Conservation (phyloP, 2,888 invertebrate species). For the Cheilosia pagana region DNA sequence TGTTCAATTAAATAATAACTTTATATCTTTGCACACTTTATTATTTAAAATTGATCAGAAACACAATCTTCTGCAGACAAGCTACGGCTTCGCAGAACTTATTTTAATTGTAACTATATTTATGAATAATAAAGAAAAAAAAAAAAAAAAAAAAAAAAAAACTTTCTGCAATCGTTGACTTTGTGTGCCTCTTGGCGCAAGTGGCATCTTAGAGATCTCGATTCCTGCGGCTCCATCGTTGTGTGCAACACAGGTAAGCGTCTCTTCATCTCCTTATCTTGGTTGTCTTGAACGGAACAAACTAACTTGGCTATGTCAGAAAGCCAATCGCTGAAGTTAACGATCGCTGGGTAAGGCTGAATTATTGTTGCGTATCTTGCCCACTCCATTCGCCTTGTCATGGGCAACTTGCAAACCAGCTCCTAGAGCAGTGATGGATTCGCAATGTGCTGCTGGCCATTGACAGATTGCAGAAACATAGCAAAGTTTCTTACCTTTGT, state of each 20-base stretch:
- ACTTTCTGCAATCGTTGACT: constrained; percentile 7
- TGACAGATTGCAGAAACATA: constrained; percentile 43
- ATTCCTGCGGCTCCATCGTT: no score
- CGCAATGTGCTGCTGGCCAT: constrained; percentile 53
- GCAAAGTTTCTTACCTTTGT: constrained; percentile 53
- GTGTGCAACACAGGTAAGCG: constrained; percentile 17
- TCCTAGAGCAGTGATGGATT: constrained; percentile 37
- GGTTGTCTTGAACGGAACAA: constrained; percentile 43
- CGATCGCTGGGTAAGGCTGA: constrained; percentile 10
- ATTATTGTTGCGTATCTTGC: constrained; percentile 3
- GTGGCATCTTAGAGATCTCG: no score
- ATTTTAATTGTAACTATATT: no score
- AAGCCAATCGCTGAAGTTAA: constrained; percentile 14
- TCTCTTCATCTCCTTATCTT: constrained; percentile 23
- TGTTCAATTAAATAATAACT: no score
- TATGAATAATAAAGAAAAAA: no score
- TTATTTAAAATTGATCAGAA: no score
- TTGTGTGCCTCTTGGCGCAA: no score
- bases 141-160: no score
- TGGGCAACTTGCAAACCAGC: constrained; percentile 16
- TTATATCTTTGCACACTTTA: no score
- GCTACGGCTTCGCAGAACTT: no score
- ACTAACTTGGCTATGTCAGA: constrained; percentile 13
- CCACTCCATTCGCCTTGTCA: constrained; percentile 15
- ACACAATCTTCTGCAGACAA: no score